Base-by-base conservation (phyloP, 2,797 vertebrate species). In the Tapera naevia region DNA sequence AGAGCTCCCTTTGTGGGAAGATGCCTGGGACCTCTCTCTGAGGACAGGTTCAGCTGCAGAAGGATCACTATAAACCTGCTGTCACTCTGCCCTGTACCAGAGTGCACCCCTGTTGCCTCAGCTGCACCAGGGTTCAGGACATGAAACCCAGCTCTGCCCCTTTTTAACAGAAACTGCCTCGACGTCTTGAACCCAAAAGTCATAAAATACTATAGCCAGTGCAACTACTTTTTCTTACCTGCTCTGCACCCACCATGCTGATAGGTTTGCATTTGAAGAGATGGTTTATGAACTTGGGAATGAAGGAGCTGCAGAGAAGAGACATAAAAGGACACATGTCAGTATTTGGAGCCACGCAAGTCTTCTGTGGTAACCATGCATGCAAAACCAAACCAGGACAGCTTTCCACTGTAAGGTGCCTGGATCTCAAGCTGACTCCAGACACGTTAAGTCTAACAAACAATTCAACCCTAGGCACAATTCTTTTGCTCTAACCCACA, bases 251-350 rank as follows among this genome's bases (percentile, higher is more conserved):
- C 95, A 99, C 99, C 99, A 99, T 99, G 98, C 99, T 99, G 95
- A 99, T 99, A 6, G 99, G 99, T 83, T 99, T 99, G 98, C 99
- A 99, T 96, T 99, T 98, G 97, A 99, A 99, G 89, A 99, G 98
- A 93, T 99, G 99, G 97, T 99, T 99, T 97, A 99, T 99, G 97
- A 99, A 99, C 95, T 99, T 99, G 70, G 99, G 99, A 97, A 99
- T 99, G 97, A 99, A 99, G 87, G 99, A 99, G 97, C 99, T 99
- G 97, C 83, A 71, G 91, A 94, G 87, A 76, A 82, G 39, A 94
- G 75, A 93, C 0, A 94, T 30, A 92, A 81, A 83, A 65, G 9
- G 11, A 86, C 53, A 92, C 33, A 41, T 2, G 7, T 43, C 66
- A 90, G 33, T 24, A 56, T 48, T 14, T 58, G 80, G 54, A 86